These are phyloP conservation scores for Archilochus colubris DNA, from an alignment of 2,113 vertebrate genomes.

Conservation along the genomic window DNA sequence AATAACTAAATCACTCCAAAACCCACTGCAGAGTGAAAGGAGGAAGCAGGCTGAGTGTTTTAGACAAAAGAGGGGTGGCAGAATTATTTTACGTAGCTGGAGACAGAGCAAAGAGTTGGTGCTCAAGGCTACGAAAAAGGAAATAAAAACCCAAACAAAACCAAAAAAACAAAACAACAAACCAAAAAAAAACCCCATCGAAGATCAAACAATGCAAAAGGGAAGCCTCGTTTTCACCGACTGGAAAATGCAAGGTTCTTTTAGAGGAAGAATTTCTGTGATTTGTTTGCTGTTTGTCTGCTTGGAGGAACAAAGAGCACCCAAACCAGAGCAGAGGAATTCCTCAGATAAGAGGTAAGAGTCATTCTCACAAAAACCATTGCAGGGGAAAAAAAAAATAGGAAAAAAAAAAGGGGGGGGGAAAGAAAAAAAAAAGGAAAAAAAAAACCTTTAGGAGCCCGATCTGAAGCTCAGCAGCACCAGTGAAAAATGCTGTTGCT, in stretches of 20 bases:
- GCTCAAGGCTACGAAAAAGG: background rate
- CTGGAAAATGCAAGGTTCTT: background rate
- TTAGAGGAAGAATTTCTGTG: background rate
- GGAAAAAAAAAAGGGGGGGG: too few species aligned
- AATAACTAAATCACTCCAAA: background rate
- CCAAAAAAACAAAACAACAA: background rate
- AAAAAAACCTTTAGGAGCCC: background rate
- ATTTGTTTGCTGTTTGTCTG: background rate
- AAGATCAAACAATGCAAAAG: conserved; percentile 12
- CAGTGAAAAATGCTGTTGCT: background rate
- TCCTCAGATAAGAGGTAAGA: background rate
- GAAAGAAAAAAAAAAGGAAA: background rate
- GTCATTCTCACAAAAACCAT: background rate
- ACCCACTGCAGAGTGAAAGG: background rate
- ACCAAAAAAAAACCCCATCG: background rate
- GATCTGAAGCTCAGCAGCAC: background rate
- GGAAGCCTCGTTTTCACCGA: background rate
- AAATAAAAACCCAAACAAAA: background rate
- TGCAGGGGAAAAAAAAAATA: accelerated
- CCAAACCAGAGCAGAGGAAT: background rate
- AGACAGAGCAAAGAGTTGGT: background rate
- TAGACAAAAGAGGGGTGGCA: background rate
- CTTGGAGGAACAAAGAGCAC: background rate
- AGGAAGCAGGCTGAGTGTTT: background rate
- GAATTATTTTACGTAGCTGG: background rate